phyloP scores from a whole-genome alignment of 1,140 invertebrate genomes.

The Reticulitermes speratus region DNA sequence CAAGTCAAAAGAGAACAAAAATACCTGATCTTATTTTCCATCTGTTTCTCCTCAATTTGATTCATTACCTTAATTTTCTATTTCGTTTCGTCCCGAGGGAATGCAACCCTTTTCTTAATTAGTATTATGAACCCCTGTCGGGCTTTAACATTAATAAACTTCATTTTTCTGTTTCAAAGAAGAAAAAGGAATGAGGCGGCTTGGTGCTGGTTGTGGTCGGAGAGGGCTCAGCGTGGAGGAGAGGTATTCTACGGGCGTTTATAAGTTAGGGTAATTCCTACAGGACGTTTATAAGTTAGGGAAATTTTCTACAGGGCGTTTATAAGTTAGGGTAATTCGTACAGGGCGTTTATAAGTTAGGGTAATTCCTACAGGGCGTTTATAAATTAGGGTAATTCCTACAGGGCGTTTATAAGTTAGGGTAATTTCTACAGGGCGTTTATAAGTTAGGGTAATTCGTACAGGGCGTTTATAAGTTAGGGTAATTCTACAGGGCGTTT shows the following conservation, averaged over 20 bases:
- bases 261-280: no score
- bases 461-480: no score
- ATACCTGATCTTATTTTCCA: conserved; percentile 2
- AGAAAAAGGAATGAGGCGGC: not conserved
- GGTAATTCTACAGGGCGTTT: no score
- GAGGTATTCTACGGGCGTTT: not conserved
- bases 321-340: no score
- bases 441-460: no score
- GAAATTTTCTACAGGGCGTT: no score
- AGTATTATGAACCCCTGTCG: conserved; percentile 11
- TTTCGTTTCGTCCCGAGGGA: not conserved
- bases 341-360: no score
- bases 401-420: no score
- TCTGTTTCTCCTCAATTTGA: conserved; percentile 16
- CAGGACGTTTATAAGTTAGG: no score
- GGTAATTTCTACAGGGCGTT: not conserved
- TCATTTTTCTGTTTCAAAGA: conserved; percentile 10
- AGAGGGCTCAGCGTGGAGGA: not conserved
- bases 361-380: no score
- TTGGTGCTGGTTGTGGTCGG: not conserved
- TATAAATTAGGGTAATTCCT: no score
- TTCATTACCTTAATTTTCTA: conserved; percentile 14
- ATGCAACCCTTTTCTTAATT: conserved; percentile 7
- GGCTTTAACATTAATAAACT: conserved; percentile 13
- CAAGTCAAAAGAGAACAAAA: not conserved